Evolutionary conservation across 2,113 vertebrate genomes (phyloP).

Genomic region (Plestiodon gilberti): DNA sequence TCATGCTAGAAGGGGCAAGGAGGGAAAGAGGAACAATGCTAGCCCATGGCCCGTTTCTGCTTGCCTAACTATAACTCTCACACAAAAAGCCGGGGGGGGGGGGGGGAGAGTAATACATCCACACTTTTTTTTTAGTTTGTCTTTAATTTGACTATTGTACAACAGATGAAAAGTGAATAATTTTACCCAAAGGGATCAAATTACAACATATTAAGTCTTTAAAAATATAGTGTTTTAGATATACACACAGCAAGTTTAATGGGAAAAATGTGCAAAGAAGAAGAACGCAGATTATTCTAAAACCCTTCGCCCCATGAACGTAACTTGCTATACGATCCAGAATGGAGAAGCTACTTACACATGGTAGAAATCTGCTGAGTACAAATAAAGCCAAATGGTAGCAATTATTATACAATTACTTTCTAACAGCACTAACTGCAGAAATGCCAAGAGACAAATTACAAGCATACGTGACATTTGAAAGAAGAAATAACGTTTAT

Average conservation of each 20-base stretch:
- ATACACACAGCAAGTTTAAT: slow-evolving; percentile 50
- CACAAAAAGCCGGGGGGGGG: too few relatives aligned
- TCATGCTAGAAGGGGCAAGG: not conserved
- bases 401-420: slow-evolving; percentile 60
- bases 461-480: slow-evolving; percentile 14
- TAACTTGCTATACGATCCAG: slow-evolving; percentile 26
- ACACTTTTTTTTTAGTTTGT: slow-evolving; percentile 46
- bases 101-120: not conserved
- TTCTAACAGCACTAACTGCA: slow-evolving; percentile 53
- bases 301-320: slow-evolving; percentile 57
- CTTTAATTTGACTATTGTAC: slow-evolving; percentile 72
- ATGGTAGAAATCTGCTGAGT: slow-evolving; percentile 31
- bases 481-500: slow-evolving; percentile 33
- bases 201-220: slow-evolving; percentile 61
- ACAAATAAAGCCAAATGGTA: slow-evolving; percentile 56
- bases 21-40: not conserved
- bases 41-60: not conserved
- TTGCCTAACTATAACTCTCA: not conserved
- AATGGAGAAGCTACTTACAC: slow-evolving; percentile 6
- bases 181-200: slow-evolving; percentile 31
- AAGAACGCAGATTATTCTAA: slow-evolving; percentile 45
- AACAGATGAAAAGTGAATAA: slow-evolving; percentile 60
- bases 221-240: slow-evolving; percentile 65
- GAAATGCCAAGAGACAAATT: slow-evolving; percentile 47
- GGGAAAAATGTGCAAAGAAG: slow-evolving; percentile 63